Evolutionary conservation across 1,140 invertebrate species (phyloP), one percentile per base, ranked within the genome.

Genomic region (Conus ventricosus): DNA sequence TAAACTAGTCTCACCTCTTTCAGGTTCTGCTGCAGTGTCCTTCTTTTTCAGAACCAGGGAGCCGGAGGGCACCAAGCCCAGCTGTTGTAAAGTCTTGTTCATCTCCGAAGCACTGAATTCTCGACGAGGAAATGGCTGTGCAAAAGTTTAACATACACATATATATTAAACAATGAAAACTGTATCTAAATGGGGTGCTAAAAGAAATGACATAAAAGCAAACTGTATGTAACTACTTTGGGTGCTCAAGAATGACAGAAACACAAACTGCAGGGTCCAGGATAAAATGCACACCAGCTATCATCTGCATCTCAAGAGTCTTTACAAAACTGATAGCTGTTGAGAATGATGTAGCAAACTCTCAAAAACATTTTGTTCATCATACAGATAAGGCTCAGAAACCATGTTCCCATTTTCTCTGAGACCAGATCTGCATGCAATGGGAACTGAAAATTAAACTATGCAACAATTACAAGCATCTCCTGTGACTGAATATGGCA

Each of bases 71-170:
- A 90, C 91, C 13, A 94, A 88, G 54, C 91, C 90, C 6, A 94
- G 89, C 25, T 94, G 92, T 25, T 83, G 13, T 75, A 95, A 85
- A 8, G 91, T 91, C 11, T 89, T 89, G 4, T 57, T 76, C 91
- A 93, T 90, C 76, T 94, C 93, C 39, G 82, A 80, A 87, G 83
- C 57, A 1, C 85, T 89, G 88, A 93, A 95, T 81, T 94, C 94
- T 89, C 89, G 88, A n/a, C 91, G 92, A 23, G 94, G 94, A 91
- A 95, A 95, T 23, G 94, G 94, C 94, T 95, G 87, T 20, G 91
- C 87, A 84, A 57, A 87, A 85, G 87, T 55, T 81, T 25, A 75
- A 23, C 54, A 86, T 17, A 83, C 51, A 20, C 11, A 76, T 0
- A 63, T 67, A 57, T 51, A 84, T 27, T 80, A 51, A 87, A 53